Evolutionary conservation across 53 echinoderm and acorn worm genomes (phyloP), one percentile per base, ranked within the genome.

Genomic region (Luidia sarsii): DNA sequence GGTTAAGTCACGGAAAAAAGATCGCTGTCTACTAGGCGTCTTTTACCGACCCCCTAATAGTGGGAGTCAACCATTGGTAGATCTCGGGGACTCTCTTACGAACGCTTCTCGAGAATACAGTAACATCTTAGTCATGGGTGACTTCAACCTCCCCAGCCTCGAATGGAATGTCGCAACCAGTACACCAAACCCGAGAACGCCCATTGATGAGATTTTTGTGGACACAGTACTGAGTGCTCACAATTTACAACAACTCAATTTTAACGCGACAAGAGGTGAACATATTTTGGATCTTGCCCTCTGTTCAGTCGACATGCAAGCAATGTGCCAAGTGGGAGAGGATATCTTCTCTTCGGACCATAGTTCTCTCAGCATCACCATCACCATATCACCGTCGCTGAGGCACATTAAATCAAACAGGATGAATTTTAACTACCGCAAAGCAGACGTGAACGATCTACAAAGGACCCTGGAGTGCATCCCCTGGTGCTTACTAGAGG

Each of bases 41-140:
- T 69, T 69, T 32, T 69, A 49, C 31, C 2, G 69, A 46, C 48
- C 69, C 33, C 69, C 69, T 1, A 69, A 48, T 50, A 69, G 69
- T 69, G 69, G 48, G 7, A 69, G 2, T 31, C 67, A 67, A 67
- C 67, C 67, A 41, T 25, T 67, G 67, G 21, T 10, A 15, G 67
- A 38, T 19, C 67, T 67, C 45, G 67, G 10, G 67, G 67, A 67
- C 45, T 67, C 23, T 43, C 67, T 67, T 22, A 67, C 61, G 41
- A 61, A 60, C 19, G 61, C 79, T 3, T 63, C 64, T 61, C 45
- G 48, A 2, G 64, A 50, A 39, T 75, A 59, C 22, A 56, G 57
- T 37, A 75, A 33, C 75, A 56, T 57, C 6, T 56, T 39, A 14
- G 32, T 72, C 1, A 72, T 72, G 52, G 73, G 73, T 38, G 79